Evolutionary conservation across 2,888 invertebrate genomes (phyloP).

Genomic region (Drosophila greeni): DNA sequence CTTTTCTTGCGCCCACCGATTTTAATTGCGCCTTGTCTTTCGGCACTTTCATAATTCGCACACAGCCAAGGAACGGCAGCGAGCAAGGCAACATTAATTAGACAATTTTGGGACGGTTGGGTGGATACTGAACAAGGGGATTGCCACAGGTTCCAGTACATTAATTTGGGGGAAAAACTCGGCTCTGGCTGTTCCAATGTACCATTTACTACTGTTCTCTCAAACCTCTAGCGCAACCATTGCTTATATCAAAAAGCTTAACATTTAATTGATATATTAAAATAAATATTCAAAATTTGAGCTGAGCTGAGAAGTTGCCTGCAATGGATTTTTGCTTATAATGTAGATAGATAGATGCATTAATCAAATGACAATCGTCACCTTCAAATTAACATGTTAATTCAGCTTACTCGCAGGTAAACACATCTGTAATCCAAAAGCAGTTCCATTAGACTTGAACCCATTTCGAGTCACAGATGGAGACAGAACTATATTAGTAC

Average conservation of each 20-base stretch:
- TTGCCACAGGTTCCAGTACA: conserved; percentile 11
- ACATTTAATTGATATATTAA: not conserved
- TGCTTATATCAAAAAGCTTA: too few relatives aligned
- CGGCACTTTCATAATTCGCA: conserved; percentile 59
- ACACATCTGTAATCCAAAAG: conserved; percentile 22
- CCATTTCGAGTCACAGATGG: not conserved
- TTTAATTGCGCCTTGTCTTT: conserved; percentile 32
- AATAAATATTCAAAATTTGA: not conserved
- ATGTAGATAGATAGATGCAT: not conserved
- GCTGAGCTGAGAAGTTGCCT: not conserved
- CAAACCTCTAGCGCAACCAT: not conserved
- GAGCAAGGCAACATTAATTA: conserved; percentile 33
- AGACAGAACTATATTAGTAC: not conserved
- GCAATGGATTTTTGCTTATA: not conserved
- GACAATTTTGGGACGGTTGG: conserved; percentile 20
- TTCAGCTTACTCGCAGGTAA: conserved; percentile 9
- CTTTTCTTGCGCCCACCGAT: conserved; percentile 30
- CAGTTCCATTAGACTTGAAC: conserved; percentile 23
- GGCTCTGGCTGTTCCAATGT: too few relatives aligned
- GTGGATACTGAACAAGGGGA: not conserved
- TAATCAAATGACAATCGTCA: conserved; percentile 6
- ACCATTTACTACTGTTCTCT: not conserved
- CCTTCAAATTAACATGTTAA: conserved; percentile 19
- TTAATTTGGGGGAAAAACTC: not conserved
- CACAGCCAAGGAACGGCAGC: not conserved